Evolutionary conservation across 2,888 invertebrate species (phyloP), one percentile per base, ranked within the genome.

Genomic region (Dynastes tityus): DNA sequence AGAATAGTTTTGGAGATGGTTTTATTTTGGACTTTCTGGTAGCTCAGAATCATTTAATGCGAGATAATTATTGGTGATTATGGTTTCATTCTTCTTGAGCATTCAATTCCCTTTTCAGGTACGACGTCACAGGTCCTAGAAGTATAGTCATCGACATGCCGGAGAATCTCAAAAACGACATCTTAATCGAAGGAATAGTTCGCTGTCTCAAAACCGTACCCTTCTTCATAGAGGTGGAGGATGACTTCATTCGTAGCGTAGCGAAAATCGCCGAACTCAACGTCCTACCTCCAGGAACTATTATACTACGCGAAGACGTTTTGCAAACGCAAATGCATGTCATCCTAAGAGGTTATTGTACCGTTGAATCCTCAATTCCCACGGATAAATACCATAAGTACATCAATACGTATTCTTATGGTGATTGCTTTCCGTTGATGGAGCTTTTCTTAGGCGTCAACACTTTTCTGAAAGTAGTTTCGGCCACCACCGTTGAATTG

Each of bases 161-260:
- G 6, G 61, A 74, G 8, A 65, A 75, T 27, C 27, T 78, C 9
- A 78, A 61, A 32, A 67, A 75, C 45, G 55, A 78, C 51, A 58
- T 78, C 9, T 27, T 87, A 74, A 90, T 89, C 80, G 90, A 90
- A 78, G 89, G 89, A 80, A 90, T 90, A 88, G 89, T 89, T 80
- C 85, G 85, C 79, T 86, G 88, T 1, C 89, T 91, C n/a, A 89
- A 89, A 82, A 85, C 65, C 9, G 71, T 80, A 4, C 81, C 80
- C 1, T 58, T 83, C 0, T 83, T 83, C 78, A 27, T 58, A n/a
- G 67, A 80, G 0, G 67, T 29, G 49, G 76, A 63, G n/a, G 76
- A 76, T 6, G 53, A 32, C 8, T 40, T 76, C 29, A 5, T 79
- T 37, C 49, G 55, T 45, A 37, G n/a, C 22, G 37, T 81, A n/a